phyloP scores from a whole-genome alignment of 2,888 invertebrate species.

The Crocallis elinguaria region DNA sequence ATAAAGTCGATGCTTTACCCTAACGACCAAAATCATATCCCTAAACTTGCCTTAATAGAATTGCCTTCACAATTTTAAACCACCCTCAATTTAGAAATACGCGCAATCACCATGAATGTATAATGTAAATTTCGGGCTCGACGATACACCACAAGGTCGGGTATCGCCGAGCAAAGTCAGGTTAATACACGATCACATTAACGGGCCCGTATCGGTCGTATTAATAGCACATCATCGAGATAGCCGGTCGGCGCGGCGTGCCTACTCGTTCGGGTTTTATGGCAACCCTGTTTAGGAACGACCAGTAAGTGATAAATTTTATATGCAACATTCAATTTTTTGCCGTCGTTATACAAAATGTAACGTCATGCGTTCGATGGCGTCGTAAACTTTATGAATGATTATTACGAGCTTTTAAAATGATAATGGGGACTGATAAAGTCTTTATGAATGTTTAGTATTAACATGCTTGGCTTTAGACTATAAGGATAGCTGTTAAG shows the following conservation, averaged over 20 bases:
- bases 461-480: slow-evolving; percentile 3
- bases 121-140: slow-evolving; percentile 12
- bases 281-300: slow-evolving; percentile 44
- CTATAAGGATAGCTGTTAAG: slow-evolving; percentile 3
- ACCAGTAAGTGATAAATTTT: slow-evolving; percentile 46
- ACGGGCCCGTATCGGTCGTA: slow-evolving; percentile 67
- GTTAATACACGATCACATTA: slow-evolving; percentile 68
- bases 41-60: slow-evolving; percentile 9
- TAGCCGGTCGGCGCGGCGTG: slow-evolving; percentile 53
- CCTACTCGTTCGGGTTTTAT: slow-evolving; percentile 46
- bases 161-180: slow-evolving; percentile 32
- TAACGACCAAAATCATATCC: background rate
- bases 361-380: slow-evolving; percentile 15
- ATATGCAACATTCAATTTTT: slow-evolving; percentile 50
- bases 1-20: background rate
- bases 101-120: slow-evolving; percentile 5
- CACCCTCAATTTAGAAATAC: slow-evolving; percentile 1
- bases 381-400: slow-evolving; percentile 26
- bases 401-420: slow-evolving; percentile 24
- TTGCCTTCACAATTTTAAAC: slow-evolving; percentile 8
- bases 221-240: slow-evolving; percentile 79
- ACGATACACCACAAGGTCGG: slow-evolving; percentile 12
- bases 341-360: slow-evolving; percentile 35
- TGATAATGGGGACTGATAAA: slow-evolving; percentile 22
- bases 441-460: slow-evolving; percentile 21